Conservation (phyloP, 2,797 vertebrate species). For the Heliangelus exortis region DNA sequence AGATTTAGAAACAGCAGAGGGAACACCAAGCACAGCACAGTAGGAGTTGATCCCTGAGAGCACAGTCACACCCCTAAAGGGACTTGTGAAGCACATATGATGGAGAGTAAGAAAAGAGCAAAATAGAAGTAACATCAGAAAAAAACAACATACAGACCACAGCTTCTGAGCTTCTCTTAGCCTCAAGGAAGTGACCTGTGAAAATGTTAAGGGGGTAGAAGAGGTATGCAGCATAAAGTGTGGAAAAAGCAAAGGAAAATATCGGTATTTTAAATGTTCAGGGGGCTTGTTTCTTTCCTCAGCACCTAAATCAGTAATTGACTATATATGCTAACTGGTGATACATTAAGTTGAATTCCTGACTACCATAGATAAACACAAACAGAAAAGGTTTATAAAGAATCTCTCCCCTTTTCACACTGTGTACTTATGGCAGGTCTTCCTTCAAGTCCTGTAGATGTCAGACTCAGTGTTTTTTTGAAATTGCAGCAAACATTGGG, state of each 20-base stretch:
- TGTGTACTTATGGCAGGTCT: neutral
- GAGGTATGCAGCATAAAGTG: neutral
- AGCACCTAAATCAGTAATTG: neutral
- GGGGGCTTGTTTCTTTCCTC: fast-evolving
- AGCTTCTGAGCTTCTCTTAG: too few relatives aligned
- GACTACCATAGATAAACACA: neutral
- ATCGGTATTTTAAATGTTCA: neutral
- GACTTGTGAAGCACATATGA: too few relatives aligned
- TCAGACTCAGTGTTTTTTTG: neutral
- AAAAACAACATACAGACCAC: neutral
- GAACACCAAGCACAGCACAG: too few relatives aligned
- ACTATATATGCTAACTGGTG: neutral
- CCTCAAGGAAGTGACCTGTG: neutral
- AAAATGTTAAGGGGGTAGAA: neutral
- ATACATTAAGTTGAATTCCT: neutral
- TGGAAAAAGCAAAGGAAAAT: neutral
- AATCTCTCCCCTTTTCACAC: neutral
- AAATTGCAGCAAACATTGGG: neutral
- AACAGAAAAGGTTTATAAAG: neutral
- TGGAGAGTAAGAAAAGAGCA: neutral
- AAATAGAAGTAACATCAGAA: neutral
- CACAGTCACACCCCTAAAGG: too few relatives aligned
- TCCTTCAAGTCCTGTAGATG: neutral
- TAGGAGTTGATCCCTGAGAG: neutral
- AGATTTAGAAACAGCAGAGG: neutral